Conservation (phyloP, 2,797 vertebrate species). For the Pantherophis alleghaniensis region DNA sequence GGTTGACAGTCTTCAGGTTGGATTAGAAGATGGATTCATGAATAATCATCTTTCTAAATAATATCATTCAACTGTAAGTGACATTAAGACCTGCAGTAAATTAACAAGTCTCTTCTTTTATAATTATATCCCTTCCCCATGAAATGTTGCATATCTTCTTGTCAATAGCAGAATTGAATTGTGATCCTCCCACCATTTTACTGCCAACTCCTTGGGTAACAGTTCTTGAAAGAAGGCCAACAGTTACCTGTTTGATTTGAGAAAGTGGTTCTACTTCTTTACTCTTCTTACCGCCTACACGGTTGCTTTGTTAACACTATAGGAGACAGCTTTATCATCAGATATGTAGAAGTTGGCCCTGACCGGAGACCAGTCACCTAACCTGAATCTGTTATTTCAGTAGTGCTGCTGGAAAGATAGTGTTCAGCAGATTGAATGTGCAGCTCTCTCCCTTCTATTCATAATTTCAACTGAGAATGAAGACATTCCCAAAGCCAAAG, state of each 20-base stretch:
- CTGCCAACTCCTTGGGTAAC: neutral
- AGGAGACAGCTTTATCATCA: neutral
- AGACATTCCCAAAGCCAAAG: neutral
- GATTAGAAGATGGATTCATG: neutral
- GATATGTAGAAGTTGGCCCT: neutral
- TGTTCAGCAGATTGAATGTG: neutral
- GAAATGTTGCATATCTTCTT: neutral
- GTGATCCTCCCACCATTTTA: neutral
- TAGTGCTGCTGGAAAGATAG: neutral
- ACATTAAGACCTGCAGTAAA: neutral
- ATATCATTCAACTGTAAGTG: neutral
- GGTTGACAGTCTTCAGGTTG: neutral
- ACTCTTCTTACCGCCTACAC: neutral
- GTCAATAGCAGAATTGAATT: neutral
- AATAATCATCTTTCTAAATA: neutral
- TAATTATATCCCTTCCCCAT: neutral
- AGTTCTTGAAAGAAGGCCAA: neutral
- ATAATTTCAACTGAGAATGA: neutral
- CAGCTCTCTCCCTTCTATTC: neutral
- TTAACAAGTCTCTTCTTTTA: neutral
- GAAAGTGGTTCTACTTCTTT: neutral
- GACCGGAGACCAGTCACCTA: neutral
- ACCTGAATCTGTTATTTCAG: neutral
- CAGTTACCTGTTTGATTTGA: neutral
- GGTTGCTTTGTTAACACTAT: neutral